Evolutionary conservation across 2,113 vertebrate species (phyloP).

Genomic region (Serilophus lunatus): DNA sequence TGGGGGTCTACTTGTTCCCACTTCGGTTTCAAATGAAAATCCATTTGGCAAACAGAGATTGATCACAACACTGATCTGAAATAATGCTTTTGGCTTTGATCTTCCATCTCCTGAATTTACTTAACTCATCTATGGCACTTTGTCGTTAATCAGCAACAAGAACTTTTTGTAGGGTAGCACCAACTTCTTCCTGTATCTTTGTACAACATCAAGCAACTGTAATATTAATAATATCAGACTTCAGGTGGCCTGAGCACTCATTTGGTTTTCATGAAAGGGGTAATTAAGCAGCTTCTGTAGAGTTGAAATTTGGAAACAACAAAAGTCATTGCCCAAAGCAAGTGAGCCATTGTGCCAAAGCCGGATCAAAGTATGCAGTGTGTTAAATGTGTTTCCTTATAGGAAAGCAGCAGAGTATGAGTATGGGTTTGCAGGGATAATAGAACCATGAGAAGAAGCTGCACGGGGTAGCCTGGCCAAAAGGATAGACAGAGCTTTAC

Average conservation of each 20-base stretch:
- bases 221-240: background rate
- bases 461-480: background rate
- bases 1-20: background rate
- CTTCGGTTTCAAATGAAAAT: background rate
- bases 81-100: background rate
- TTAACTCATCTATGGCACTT: rapidly evolving
- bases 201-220: background rate
- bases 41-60: background rate
- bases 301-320: background rate
- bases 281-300: background rate
- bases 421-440: background rate
- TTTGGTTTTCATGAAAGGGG: background rate
- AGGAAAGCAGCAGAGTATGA: background rate
- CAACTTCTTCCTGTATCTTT: background rate
- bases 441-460: background rate
- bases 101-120: background rate
- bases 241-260: background rate
- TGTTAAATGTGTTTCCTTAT: background rate
- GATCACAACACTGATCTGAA: background rate
- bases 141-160: background rate
- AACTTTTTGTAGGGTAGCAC: background rate
- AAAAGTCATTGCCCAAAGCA: background rate
- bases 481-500: background rate
- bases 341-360: background rate
- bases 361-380: background rate